Evolutionary conservation across 2,797 vertebrate genomes (phyloP).

Genomic region (Cetoscarus ocellatus): DNA sequence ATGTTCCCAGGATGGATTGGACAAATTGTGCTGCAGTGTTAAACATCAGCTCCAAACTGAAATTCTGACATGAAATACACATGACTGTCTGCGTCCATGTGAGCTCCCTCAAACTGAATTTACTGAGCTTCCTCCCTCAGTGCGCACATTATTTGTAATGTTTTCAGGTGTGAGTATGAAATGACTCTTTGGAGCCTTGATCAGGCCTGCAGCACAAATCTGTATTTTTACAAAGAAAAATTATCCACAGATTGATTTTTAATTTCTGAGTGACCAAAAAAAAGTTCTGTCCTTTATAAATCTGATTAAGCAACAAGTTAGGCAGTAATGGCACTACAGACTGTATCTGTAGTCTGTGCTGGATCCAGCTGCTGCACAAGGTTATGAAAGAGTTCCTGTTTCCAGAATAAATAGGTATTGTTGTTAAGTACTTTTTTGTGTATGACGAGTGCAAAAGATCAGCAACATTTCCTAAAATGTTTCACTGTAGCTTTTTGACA

Average conservation of each 20-base stretch:
- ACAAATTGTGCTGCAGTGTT: neutral
- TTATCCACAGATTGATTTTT: neutral
- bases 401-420: too few relatives aligned
- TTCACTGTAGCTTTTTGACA: too few relatives aligned
- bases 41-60: neutral
- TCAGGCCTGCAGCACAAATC: neutral
- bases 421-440: too few relatives aligned
- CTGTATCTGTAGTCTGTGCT: too few relatives aligned
- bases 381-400: too few relatives aligned
- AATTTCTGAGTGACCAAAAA: neutral
- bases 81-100: neutral
- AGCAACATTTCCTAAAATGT: too few relatives aligned
- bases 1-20: conserved; percentile 5
- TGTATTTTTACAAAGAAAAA: neutral
- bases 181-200: neutral
- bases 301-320: too few relatives aligned
- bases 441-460: too few relatives aligned
- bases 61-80: too few relatives aligned
- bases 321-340: too few relatives aligned
- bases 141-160: neutral
- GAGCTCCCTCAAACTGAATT: neutral
- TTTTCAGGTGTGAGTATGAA: neutral
- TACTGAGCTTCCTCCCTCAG: neutral
- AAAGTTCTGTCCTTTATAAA: too few relatives aligned
- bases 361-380: too few relatives aligned